phyloP scores from a whole-genome alignment of 2,797 vertebrate species.

The Hybognathus amarus region DNA sequence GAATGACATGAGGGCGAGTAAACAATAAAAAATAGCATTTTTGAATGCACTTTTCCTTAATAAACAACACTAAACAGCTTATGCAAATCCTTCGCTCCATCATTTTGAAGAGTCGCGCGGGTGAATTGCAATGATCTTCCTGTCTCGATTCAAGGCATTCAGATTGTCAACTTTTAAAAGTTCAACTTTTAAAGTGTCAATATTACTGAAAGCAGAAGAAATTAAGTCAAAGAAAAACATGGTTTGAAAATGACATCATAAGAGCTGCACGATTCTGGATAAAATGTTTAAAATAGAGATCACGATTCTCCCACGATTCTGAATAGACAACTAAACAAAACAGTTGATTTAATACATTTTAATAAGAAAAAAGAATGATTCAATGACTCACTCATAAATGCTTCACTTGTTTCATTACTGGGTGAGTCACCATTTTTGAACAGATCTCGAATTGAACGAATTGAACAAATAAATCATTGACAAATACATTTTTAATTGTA shows the following conservation, averaged over 20 bases:
- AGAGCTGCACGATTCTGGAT: neutral
- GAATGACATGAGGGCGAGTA: neutral
- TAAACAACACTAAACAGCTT: neutral
- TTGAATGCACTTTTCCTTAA: neutral
- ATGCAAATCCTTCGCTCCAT: neutral
- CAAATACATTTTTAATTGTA: neutral
- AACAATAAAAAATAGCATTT: neutral
- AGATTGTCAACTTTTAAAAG: neutral
- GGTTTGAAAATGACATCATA: neutral
- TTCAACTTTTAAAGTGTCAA: neutral
- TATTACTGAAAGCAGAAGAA: constrained; percentile 17
- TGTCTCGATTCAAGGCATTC: neutral
- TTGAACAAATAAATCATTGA: neutral
- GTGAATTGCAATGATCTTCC: neutral
- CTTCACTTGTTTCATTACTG: neutral
- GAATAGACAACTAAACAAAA: neutral
- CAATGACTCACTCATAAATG: neutral
- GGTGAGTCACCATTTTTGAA: neutral
- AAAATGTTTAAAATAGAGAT: neutral
- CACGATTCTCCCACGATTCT: neutral
- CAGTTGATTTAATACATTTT: neutral
- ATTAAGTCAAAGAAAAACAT: neutral
- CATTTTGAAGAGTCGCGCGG: neutral
- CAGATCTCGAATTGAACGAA: neutral
- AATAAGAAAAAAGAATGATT: neutral